phyloP scores from a whole-genome alignment of 2,113 vertebrate species.

The Pithys albifrons region DNA sequence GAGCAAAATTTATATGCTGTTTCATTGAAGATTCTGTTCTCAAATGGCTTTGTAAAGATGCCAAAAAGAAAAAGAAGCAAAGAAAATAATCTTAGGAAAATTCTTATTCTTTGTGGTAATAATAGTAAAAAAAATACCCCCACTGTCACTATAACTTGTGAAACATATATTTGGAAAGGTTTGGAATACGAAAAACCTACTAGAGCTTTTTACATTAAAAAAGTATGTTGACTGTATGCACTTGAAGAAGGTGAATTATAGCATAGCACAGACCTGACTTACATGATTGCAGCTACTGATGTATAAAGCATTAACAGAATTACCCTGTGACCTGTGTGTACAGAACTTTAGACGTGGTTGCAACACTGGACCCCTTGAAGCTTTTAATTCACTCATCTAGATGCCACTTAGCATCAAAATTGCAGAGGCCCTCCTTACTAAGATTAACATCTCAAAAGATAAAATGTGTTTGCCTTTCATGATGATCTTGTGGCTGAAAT shows the following conservation, averaged over 20 bases:
- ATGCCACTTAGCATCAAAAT: background rate
- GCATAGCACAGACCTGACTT: background rate
- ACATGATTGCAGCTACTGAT: background rate
- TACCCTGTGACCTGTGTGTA: background rate
- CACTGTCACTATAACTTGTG: background rate
- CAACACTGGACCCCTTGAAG: background rate
- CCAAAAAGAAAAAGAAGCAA: background rate
- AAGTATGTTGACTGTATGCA: accelerated
- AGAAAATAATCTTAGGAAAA: background rate
- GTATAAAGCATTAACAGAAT: background rate
- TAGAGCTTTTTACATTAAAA: background rate
- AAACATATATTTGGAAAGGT: background rate
- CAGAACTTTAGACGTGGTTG: background rate
- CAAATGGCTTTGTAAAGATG: background rate
- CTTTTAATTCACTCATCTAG: background rate
- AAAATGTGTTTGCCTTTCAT: background rate
- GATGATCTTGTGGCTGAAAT: background rate
- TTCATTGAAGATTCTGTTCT: background rate
- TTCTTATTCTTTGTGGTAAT: background rate
- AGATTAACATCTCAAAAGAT: background rate
- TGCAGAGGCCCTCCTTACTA: background rate
- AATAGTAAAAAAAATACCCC: background rate
- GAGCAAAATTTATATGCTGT: background rate
- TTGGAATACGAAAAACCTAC: background rate
- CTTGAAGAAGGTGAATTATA: background rate